Evolutionary conservation across 2,113 vertebrate genomes (phyloP).

Genomic region (Oncorhynchus keta): DNA sequence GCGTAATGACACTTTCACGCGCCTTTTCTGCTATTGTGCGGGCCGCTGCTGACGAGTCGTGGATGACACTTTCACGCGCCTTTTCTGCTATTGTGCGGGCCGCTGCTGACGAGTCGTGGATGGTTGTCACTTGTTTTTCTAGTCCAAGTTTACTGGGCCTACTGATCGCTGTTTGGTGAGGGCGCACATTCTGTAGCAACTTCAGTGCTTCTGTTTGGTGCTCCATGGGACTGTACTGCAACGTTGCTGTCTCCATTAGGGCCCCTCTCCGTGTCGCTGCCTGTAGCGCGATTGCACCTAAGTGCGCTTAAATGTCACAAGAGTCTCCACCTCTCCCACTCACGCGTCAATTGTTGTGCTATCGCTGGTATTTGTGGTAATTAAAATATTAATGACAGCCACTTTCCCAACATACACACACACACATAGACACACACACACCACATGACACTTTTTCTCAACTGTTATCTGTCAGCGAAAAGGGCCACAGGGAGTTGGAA

Average conservation of each 20-base stretch:
- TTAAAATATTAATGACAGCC: too few relatives aligned
- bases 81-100: not conserved
- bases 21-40: conserved; percentile 3
- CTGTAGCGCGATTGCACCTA: not conserved
- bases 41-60: too few relatives aligned
- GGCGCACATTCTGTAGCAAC: not conserved
- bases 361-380: not conserved
- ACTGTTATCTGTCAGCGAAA: not conserved
- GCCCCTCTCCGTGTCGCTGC: not conserved
- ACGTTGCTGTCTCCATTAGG: not conserved
- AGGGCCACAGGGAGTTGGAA: not conserved
- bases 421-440: too few relatives aligned
- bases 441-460: not conserved
- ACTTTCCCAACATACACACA: not conserved
- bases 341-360: not conserved
- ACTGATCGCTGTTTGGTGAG: not conserved
- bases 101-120: too few relatives aligned
- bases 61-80: not conserved
- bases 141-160: not conserved
- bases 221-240: not conserved
- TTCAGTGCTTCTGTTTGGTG: not conserved
- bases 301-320: not conserved
- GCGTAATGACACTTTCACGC: not conserved
- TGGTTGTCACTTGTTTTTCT: not conserved
- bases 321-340: not conserved